Percentiles rank a stretch among this genome's conserved stretches.
Evolutionary conservation across 2,113 vertebrate species (phyloP).

Genomic region (Pelodiscus sinensis): DNA sequence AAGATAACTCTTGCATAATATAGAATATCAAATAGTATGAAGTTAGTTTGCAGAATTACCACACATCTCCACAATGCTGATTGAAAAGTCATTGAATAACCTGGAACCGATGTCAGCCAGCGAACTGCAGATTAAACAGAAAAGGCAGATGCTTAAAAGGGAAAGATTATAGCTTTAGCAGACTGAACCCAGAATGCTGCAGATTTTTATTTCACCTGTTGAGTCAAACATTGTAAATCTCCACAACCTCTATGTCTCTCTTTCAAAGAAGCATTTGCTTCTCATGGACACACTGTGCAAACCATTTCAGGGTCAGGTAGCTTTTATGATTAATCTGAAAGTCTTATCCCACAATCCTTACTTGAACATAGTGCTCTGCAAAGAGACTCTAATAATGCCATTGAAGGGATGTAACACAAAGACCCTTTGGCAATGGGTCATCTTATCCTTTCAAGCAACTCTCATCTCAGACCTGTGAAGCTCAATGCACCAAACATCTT

Average conservation of each 20-base stretch:
- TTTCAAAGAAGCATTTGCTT: constrained; percentile 82
- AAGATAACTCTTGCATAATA: not conserved
- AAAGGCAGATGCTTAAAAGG: constrained; percentile 74
- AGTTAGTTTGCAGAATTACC: not conserved
- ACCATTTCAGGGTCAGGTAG: constrained; percentile 68
- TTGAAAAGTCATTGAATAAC: constrained; percentile 40
- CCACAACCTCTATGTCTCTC: constrained; percentile 43
- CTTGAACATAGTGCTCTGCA: constrained; percentile 11
- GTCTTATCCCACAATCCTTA: constrained; percentile 42
- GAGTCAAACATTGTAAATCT: constrained; percentile 78
- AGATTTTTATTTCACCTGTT: constrained; percentile 77
- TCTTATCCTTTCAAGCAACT: not conserved
- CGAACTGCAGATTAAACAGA: constrained; percentile 59
- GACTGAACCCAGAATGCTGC: constrained; percentile 67
- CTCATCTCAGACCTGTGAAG: not conserved
- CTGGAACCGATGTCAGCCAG: constrained; percentile 42
- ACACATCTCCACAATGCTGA: not conserved
- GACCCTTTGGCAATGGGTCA: not conserved
- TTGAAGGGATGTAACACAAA: not conserved
- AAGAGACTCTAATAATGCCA: constrained; percentile 37
- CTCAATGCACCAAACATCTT: not conserved
- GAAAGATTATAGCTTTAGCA: constrained; percentile 74
- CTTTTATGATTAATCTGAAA: constrained; percentile 68
- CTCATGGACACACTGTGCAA: constrained; percentile 63
- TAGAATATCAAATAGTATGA: not conserved